These are phyloP conservation scores for Cyclophora punctaria DNA, from an alignment of 2,888 invertebrate species.

Conservation along the genomic window DNA sequence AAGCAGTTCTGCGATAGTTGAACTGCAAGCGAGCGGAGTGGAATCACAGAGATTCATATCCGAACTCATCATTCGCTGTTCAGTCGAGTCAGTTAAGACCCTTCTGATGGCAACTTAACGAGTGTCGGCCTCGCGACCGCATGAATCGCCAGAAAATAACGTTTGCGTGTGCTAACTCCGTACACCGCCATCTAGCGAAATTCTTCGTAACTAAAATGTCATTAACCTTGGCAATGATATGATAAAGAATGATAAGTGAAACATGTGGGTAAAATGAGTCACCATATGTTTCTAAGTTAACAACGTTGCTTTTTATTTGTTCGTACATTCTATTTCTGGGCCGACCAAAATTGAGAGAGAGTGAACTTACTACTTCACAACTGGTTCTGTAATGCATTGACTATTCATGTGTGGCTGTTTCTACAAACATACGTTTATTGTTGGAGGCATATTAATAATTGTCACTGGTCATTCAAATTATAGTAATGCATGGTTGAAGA, in stretches of 20 bases:
- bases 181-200: constrained; percentile 33
- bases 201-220: constrained; percentile 12
- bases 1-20: constrained; percentile 58
- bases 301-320: not conserved
- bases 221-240: constrained; percentile 36
- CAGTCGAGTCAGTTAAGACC: constrained; percentile 75
- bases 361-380: constrained; percentile 24
- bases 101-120: constrained; percentile 37
- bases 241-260: constrained; percentile 6
- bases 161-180: constrained; percentile 24
- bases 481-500: too few relatives aligned
- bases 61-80: constrained; percentile 68
- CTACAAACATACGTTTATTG: too few relatives aligned
- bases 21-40: constrained; percentile 47
- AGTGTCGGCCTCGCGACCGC: not conserved
- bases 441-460: too few relatives aligned
- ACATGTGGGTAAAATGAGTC: constrained; percentile 2
- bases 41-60: constrained; percentile 56
- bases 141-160: constrained; percentile 14
- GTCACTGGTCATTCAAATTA: too few relatives aligned
- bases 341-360: constrained; percentile 19
- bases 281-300: constrained; percentile 4
- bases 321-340: constrained; percentile 9
- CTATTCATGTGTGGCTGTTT: too few relatives aligned
- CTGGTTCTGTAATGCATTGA: constrained; percentile 4